Conservation (phyloP, 2,888 invertebrate genomes). For the Drosophila cognata region DNA sequence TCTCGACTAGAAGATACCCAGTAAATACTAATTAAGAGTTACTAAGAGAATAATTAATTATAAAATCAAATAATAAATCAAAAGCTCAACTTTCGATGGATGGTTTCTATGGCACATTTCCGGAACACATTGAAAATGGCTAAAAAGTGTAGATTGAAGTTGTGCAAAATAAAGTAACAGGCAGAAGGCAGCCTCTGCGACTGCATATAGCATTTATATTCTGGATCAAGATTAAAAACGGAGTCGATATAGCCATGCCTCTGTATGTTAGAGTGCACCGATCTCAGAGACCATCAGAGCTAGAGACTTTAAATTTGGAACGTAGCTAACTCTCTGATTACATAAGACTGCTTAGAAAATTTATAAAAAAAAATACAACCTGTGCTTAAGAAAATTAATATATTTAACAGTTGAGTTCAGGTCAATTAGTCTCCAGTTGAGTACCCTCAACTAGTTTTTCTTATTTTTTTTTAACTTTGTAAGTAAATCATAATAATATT, state of each 20-base stretch:
- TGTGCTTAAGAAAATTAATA: not conserved
- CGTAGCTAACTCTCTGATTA: not conserved
- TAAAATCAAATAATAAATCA: not conserved
- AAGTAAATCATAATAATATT: not conserved
- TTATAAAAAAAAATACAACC: not conserved
- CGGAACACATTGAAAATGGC: not conserved
- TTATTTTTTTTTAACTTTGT: not conserved
- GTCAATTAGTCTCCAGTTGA: not conserved
- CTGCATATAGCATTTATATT: not conserved
- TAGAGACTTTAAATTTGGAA: not conserved
- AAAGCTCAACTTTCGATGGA: not conserved
- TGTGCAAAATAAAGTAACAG: not conserved
- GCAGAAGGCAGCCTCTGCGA: not conserved
- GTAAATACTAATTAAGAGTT: not conserved
- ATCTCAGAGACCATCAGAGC: not conserved
- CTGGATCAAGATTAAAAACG: too few relatives aligned
- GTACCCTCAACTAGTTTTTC: accelerated
- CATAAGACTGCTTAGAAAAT: not conserved
- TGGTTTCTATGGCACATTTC: not conserved
- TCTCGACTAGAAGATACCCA: not conserved
- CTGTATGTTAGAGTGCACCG: not conserved
- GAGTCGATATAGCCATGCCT: not conserved
- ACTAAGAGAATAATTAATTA: not conserved
- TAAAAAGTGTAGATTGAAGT: not conserved
- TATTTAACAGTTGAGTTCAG: not conserved